Evolutionary conservation across 2,113 vertebrate species (phyloP).

Genomic region (Forbesichthys agassizii): DNA sequence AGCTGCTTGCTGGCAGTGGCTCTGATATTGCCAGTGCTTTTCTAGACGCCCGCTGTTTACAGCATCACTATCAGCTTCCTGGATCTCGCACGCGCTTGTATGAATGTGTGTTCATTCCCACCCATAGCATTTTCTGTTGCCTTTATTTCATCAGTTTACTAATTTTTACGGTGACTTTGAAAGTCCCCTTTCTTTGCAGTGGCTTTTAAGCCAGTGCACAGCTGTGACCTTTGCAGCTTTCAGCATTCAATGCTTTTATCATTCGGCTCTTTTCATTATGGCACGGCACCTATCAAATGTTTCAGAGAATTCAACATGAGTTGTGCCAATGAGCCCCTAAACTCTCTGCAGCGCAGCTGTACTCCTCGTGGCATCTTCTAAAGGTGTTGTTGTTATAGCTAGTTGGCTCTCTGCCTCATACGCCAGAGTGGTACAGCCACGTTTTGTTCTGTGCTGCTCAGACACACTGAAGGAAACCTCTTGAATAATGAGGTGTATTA

Average conservation of each 20-base stretch:
- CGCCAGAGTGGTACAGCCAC: not conserved
- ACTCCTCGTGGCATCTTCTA: not conserved
- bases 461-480: too few relatives aligned
- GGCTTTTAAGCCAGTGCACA: slow-evolving; percentile 4
- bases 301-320: not conserved
- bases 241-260: not conserved
- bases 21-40: not conserved
- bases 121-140: not conserved
- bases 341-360: not conserved
- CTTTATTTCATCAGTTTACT: slow-evolving; percentile 4
- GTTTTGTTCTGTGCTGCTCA: not conserved
- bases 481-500: not conserved
- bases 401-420: not conserved
- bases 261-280: not conserved
- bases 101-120: not conserved
- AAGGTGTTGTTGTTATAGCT: not conserved
- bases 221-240: not conserved
- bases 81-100: not conserved
- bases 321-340: not conserved
- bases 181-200: not conserved
- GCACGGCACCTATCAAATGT: slow-evolving; percentile 1
- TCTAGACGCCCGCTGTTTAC: not conserved
- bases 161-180: not conserved
- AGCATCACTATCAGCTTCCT: not conserved
- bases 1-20: not conserved